phyloP scores from a whole-genome alignment of 2,113 vertebrate genomes.

The Deroptyus accipitrinus region DNA sequence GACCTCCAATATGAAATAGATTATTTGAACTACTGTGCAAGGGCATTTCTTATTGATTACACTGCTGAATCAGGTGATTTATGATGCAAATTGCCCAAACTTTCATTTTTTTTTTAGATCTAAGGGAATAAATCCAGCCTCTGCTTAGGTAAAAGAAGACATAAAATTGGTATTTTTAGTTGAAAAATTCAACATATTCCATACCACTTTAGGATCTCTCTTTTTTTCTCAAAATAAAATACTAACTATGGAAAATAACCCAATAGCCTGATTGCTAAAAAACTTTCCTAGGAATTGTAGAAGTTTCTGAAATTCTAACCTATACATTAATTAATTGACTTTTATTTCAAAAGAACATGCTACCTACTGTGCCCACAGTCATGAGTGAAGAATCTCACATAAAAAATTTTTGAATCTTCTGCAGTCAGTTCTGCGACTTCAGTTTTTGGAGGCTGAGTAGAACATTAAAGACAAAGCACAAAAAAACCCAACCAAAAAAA shows the following conservation, averaged over 20 bases:
- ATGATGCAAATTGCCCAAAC: neutral
- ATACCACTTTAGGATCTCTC: neutral
- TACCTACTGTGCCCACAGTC: neutral
- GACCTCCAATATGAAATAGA: neutral
- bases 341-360: neutral
- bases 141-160: neutral
- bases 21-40: neutral
- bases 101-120: neutral
- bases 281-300: neutral
- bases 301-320: neutral
- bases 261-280: neutral
- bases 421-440: neutral
- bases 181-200: neutral
- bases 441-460: neutral
- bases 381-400: neutral
- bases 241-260: neutral
- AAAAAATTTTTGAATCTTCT: neutral
- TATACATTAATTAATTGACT: neutral
- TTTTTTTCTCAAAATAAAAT: neutral
- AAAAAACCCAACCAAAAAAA: fast-evolving
- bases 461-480: neutral
- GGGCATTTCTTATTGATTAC: neutral
- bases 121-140: neutral
- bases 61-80: neutral
- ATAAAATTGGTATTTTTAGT: neutral